These are phyloP conservation scores for Drosophila kurseongensis DNA, from an alignment of 1,140 invertebrate species.

Conservation along the genomic window DNA sequence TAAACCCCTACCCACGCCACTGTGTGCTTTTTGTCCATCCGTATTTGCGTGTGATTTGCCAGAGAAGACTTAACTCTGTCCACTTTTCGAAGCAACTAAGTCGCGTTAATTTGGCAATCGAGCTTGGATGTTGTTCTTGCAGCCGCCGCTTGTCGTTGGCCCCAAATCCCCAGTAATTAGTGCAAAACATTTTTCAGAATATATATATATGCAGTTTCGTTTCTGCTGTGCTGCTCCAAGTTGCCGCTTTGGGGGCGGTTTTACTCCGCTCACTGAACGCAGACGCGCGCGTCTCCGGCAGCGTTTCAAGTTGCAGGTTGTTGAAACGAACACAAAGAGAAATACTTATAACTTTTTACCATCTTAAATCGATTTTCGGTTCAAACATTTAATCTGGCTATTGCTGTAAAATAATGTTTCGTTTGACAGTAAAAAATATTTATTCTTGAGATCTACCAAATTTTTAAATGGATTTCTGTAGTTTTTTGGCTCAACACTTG, in stretches of 20 bases:
- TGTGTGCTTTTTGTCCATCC: background rate
- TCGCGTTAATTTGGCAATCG: slow-evolving; percentile 76
- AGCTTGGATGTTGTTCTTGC: background rate
- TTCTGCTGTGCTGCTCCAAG: slow-evolving; percentile 9
- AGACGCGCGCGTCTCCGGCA: background rate
- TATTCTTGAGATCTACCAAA: too few relatives aligned
- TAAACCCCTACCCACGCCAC: too few relatives aligned
- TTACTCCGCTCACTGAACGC: slow-evolving; percentile 33
- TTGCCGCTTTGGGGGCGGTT: slow-evolving; percentile 20
- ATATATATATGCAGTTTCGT: slow-evolving; percentile 17
- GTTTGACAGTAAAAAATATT: too few relatives aligned
- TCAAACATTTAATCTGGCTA: too few relatives aligned
- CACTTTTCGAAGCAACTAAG: slow-evolving; percentile 55
- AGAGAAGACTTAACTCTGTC: slow-evolving; percentile 40
- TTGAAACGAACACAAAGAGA: slow-evolving; percentile 19
- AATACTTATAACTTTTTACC: background rate
- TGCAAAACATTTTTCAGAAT: slow-evolving; percentile 61
- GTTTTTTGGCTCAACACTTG: too few relatives aligned
- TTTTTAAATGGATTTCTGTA: too few relatives aligned
- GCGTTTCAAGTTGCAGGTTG: slow-evolving; percentile 67
- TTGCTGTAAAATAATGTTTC: too few relatives aligned
- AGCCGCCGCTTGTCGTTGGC: slow-evolving; percentile 34
- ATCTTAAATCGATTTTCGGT: too few relatives aligned
- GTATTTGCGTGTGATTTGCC: slow-evolving; percentile 7
- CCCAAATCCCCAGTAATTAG: slow-evolving; percentile 64